Conservation (phyloP, 2,113 vertebrate species). For the Addax nasomaculatus region DNA sequence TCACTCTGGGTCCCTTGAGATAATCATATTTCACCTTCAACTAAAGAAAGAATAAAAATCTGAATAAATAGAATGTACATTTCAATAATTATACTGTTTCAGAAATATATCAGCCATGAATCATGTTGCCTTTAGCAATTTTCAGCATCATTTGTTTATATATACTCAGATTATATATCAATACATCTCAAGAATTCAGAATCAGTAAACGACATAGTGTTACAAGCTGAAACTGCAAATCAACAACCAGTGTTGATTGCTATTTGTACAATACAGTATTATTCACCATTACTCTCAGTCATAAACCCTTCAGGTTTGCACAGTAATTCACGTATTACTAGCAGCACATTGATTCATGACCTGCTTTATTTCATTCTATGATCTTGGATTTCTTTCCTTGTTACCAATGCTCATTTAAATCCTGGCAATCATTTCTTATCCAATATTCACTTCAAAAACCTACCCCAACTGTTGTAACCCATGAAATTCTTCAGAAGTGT, state of each 20-base stretch:
- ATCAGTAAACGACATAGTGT: neutral
- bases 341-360: neutral
- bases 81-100: neutral
- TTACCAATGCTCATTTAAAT: neutral
- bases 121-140: neutral
- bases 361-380: neutral
- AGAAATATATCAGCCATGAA: neutral
- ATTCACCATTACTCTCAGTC: neutral
- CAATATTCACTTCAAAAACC: neutral
- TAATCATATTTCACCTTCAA: neutral
- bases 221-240: neutral
- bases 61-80: neutral
- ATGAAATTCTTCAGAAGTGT: neutral
- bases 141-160: neutral
- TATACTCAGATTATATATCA: neutral
- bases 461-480: neutral
- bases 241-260: neutral
- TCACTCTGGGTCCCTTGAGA: neutral
- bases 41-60: neutral
- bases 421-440: neutral
- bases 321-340: neutral
- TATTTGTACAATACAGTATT: neutral
- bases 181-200: neutral
- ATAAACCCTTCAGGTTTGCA: neutral
- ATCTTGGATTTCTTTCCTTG: neutral